Base-by-base conservation (phyloP, 2,888 invertebrate genomes). In the Tinea semifulvella region DNA sequence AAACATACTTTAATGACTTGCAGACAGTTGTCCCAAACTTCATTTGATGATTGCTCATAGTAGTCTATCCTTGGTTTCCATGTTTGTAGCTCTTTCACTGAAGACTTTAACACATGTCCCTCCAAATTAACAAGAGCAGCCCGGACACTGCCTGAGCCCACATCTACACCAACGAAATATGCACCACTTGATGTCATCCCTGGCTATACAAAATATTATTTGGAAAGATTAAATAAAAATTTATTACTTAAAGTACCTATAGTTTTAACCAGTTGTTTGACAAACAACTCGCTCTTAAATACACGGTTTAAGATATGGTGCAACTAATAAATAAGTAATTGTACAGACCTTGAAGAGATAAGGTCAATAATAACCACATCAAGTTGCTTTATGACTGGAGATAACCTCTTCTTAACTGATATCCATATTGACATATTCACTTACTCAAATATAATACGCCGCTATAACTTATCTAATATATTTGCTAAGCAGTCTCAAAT, bases 91-190 rank as follows among this genome's bases (percentile, higher is more conserved):
- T 84, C 73, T 59, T 86, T 82, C 0, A 87, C 86, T 13, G 88
- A 80, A 36, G 84, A 75, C 50, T 85, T 83, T 4, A 87, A 49
- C 22, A 94, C 82, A 60, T 85, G 85, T 2, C 96, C 96, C 44
- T 75, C 65, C 4, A 81, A 69, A 44, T 84, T 74, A 3, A 96
- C 90, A 25, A 97, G 71, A 2, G 92, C 96, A 5, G 93, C 95
- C 51, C 98, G 82, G 1, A 87, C 94, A 74, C 96, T 96, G 10
- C 91, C 91, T 1, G 95, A 95, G 3, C 98, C 98, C 27, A 97
- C 96, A 75, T 98, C 98, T 8, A 97, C 92, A 47, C 94, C 94
- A 58, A 94, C 80, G 63, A 91, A 92, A 65, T 85, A 89, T 47
- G 57, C 35, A n/a, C 20, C 52, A 39, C 60, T 55, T 44, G 52